Conservation (phyloP, 2,888 invertebrate genomes). For the Cheiracanthium punctorium region DNA sequence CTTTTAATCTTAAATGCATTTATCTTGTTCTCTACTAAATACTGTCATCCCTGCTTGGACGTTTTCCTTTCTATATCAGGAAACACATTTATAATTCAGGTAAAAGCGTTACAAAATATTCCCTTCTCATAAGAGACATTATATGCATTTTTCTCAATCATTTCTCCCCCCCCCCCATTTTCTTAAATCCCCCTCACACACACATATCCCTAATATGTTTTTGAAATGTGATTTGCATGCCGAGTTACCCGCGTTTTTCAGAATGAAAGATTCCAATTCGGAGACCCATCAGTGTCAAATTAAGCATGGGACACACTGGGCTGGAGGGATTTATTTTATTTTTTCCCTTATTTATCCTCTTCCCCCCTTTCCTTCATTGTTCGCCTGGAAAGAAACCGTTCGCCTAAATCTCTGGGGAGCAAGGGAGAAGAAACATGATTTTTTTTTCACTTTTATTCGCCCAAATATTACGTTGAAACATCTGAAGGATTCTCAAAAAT, state of each 20-base stretch:
- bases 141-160: too few relatives aligned
- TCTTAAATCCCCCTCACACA: not conserved
- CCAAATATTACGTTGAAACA: not conserved
- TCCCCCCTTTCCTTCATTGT: not conserved
- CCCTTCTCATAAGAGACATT: too few relatives aligned
- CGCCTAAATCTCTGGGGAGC: not conserved
- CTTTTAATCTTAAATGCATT: not conserved
- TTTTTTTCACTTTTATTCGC: not conserved
- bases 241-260: not conserved
- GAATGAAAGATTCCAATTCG: not conserved
- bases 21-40: not conserved
- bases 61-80: too few relatives aligned
- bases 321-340: not conserved
- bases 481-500: not conserved
- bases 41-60: not conserved
- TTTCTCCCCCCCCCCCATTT: not conserved
- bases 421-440: not conserved
- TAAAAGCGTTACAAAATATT: too few relatives aligned
- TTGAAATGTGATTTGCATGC: slow-evolving; percentile 6
- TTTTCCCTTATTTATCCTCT: too few relatives aligned
- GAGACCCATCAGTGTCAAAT: slow-evolving; percentile 5
- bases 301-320: not conserved
- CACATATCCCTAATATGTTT: not conserved
- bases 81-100: not conserved
- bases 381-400: not conserved